These are phyloP conservation scores for Schizaphis graminum DNA, from an alignment of 2,888 invertebrate genomes.

Conservation along the genomic window DNA sequence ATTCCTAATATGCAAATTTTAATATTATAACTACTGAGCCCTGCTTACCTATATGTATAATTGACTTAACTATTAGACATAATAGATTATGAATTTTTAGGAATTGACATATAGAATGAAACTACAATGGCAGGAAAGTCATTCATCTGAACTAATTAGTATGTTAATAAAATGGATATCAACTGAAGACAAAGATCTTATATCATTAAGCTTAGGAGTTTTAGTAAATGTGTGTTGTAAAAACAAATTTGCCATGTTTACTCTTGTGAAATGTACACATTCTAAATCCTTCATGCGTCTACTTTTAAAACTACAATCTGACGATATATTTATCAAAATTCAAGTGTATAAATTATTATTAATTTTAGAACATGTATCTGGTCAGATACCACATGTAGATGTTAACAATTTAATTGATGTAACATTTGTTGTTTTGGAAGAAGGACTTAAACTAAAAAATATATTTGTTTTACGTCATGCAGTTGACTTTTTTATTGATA, in stretches of 20 bases:
- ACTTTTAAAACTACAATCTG: constrained; percentile 51
- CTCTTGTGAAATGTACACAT: constrained; percentile 48
- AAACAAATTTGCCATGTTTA: constrained; percentile 57
- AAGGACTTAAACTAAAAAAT: constrained; percentile 53
- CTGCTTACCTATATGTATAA: background rate
- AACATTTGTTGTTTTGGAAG: constrained; percentile 59
- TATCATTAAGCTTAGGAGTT: constrained; percentile 50
- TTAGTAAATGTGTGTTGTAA: constrained; percentile 55
- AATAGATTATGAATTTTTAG: constrained; percentile 9
- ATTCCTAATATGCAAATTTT: background rate
- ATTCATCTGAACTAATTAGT: constrained; percentile 47
- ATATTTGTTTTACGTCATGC: constrained; percentile 40
- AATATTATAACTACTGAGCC: background rate
- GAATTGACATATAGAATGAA: constrained; percentile 47
- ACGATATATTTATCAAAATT: constrained; percentile 49
- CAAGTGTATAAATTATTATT: constrained; percentile 60
- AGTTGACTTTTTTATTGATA: constrained; percentile 60
- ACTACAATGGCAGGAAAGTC: constrained; percentile 46
- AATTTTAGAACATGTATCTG: constrained; percentile 52
- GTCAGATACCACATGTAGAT: constrained; percentile 44
- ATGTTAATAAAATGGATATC: constrained; percentile 58
- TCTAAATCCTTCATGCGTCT: constrained; percentile 53
- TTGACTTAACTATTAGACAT: background rate
- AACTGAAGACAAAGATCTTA: constrained; percentile 47
- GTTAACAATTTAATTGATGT: constrained; percentile 50